Conservation (phyloP, 2,113 vertebrate genomes). For the Halichoerus grypus region DNA sequence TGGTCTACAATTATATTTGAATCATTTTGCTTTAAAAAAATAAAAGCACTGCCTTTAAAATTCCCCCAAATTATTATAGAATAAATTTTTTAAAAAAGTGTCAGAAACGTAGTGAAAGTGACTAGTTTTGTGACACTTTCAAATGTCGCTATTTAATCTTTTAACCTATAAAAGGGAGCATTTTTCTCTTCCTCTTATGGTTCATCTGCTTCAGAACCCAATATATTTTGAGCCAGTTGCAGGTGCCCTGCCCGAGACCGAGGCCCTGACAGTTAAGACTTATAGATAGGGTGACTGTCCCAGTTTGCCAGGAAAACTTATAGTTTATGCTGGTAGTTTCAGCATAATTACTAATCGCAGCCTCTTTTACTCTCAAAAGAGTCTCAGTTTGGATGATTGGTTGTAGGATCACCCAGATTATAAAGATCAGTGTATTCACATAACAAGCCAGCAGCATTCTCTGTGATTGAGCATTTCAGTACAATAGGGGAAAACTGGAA, state of each 20-base stretch:
- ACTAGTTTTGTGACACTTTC: not conserved
- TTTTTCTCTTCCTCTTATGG: not conserved
- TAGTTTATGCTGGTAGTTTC: not conserved
- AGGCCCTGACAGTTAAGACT: not conserved
- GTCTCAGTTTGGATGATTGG: not conserved
- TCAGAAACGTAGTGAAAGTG: conserved; percentile 29
- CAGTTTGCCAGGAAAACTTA: not conserved
- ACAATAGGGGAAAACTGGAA: not conserved
- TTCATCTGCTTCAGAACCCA: not conserved
- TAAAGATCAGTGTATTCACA: not conserved
- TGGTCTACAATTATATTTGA: not conserved
- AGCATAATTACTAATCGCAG: not conserved
- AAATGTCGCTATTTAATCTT: not conserved
- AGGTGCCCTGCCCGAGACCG: not conserved
- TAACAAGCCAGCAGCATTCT: not conserved
- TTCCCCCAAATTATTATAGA: not conserved
- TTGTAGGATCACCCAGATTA: not conserved
- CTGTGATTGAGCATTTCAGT: not conserved
- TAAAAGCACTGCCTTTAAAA: not conserved
- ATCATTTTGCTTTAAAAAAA: not conserved
- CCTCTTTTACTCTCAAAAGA: not conserved
- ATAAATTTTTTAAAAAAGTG: not conserved
- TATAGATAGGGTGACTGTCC: not conserved
- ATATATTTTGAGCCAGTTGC: not conserved
- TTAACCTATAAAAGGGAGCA: not conserved